Base-by-base conservation (phyloP, 2,113 vertebrate species). In the Gobius niger region DNA sequence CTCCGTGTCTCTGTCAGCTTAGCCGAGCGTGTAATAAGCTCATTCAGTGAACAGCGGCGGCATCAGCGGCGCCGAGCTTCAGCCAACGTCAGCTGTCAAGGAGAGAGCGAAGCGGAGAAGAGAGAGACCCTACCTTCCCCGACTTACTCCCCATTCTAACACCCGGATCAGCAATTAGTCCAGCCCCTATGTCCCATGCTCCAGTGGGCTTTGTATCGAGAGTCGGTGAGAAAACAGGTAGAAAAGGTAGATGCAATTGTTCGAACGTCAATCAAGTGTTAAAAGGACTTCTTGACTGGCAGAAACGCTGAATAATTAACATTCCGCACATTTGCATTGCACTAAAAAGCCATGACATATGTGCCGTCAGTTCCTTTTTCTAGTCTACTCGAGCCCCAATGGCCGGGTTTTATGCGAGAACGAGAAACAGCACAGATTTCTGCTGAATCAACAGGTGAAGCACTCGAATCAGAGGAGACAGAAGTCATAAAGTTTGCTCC, bases 21-120 rank as follows among this genome's bases (percentile, higher is more conserved):
- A 81, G 64, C 83, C 82, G 85, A 90, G 83, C 78, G 56, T 91
- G 84, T 90, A 91, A 91, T 88, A 76, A 91, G 76, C 83, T 87
- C 77, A 91, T 92, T 91, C 82, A 87, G 82, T 82, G 53, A 90
- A 79, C 87, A 84, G 77, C 61, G 44, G 73, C 54, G 60, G 72
- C 68, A 68, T 67, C 52, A 47, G 63, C 44, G 63, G 76, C n/a
- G 69, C 75, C 82, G 70, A 40, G 69, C 72, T 68, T 46, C 19
- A 70, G 73, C 76, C 73, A 73, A 84, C 76, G 90, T 87, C 82
- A 78, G 69, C 70, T 74, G 86, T 80, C 81, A 34, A 4, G 24
- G 24, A 34, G 24, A 34, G 24, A 34, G 24, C 3, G 24, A 34
- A 34, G 24, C 3, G 24, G 24, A 4, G 24, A 34, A 34, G 3